Base-by-base conservation (phyloP, 1,140 invertebrate species). In the Heliconius hewitsoni region DNA sequence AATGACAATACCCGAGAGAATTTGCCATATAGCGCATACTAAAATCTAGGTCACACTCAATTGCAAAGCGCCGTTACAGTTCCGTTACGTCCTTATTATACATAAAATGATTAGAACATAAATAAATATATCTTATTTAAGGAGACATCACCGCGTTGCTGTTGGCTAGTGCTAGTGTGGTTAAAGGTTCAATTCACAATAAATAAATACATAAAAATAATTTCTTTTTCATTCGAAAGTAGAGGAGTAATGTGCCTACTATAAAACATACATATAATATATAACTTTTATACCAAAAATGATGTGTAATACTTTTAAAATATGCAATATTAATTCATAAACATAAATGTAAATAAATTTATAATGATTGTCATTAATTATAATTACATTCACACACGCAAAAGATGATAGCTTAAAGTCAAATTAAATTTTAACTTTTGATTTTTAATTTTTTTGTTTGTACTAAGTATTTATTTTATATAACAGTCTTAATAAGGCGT, bases 11-110 rank as follows among this genome's bases (percentile, higher is more conserved):
- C 60, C 60, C 60, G 13, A 66, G 60, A 66, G 60, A n/a, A 66
- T 66, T 66, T 5, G 60, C 60, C 60, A 30, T 66, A 66, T 66
- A 66, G 60, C 60, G 60, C 60, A 66, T 66, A 66, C 27, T 66
- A 66, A 66, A 66, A 66, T 66, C 3, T 66, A 66, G 60, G 23
- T 66, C 23, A 66, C 60, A 30, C 30, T 66, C 60, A 66, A 66
- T 66, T 27, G 60, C 60, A n/a, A 66, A 66, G 27, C 23, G 3
- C 60, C 60, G 60, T 66, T 66, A 66, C 13, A 5, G 27, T 66
- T 30, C 60, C 60, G 60, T 66, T 66, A 66, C n/a, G 60, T 27
- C 60, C 27, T 66, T 57, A 57, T 23, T 57, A 57, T 57, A 57
- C 8, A 23, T 23, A 11, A 30, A 66, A 1, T 13, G 30, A 66